A percentile compares a stretch with the other conserved stretches of the same genome.
Evolutionary conservation across 2,888 invertebrate species (phyloP).

Genomic region (Vanessa cardui): DNA sequence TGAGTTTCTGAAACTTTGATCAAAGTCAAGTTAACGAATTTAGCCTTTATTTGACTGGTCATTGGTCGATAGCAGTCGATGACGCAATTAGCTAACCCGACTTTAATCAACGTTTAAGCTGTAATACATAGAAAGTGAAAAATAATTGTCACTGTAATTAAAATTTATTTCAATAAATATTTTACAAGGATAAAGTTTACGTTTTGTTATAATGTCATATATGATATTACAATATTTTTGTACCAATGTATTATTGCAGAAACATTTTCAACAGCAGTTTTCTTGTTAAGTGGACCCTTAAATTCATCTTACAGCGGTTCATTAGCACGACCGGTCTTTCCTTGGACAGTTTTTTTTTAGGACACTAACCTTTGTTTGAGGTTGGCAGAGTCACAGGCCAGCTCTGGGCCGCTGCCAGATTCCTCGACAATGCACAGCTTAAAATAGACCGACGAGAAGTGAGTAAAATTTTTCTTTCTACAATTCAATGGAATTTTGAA

Average conservation of each 20-base stretch:
- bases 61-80: no score
- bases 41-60: no score
- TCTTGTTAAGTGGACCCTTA: constrained; percentile 16
- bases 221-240: no score
- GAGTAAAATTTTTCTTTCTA: constrained; percentile 60
- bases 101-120: no score
- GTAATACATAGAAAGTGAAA: no score
- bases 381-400: constrained; percentile 75
- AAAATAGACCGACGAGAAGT: constrained; percentile 70
- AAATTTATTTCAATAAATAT: no score
- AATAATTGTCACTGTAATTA: no score
- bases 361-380: constrained; percentile 75
- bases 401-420: constrained; percentile 72
- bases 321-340: constrained; percentile 56
- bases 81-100: no score
- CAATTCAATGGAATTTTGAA: constrained; percentile 26
- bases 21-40: no score
- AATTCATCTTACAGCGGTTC: constrained; percentile 38
- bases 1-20: no score
- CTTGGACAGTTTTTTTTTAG: constrained; percentile 63
- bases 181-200: no score
- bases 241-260: background rate
- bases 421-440: constrained; percentile 72
- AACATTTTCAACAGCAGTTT: background rate
- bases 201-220: no score